Evolutionary conservation across 1,140 invertebrate genomes (phyloP).

Genomic region (Procambarus virginalis): DNA sequence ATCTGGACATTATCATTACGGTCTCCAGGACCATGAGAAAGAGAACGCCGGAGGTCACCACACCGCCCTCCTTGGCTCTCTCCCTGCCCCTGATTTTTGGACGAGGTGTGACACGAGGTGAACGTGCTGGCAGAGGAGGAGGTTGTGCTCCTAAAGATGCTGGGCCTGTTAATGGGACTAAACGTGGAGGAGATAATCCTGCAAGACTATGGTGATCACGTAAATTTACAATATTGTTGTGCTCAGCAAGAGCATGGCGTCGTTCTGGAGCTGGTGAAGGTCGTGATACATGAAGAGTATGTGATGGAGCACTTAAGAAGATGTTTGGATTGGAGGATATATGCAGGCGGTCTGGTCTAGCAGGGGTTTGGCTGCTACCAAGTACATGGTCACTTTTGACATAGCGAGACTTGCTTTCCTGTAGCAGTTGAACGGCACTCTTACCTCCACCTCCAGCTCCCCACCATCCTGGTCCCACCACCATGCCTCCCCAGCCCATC

Average conservation of each 20-base stretch:
- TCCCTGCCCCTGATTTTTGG: constrained; percentile 33
- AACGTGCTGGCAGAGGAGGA: constrained; percentile 46
- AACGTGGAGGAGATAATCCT: constrained; percentile 19
- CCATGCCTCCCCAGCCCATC: constrained; percentile 63
- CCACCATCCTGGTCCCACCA: constrained; percentile 66
- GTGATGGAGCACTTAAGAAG: constrained; percentile 60
- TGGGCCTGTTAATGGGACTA: constrained; percentile 10
- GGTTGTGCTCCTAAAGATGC: constrained; percentile 43
- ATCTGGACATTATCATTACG: constrained; percentile 83
- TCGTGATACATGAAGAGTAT: constrained; percentile 60
- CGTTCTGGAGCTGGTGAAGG: constrained; percentile 47
- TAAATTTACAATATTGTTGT: constrained; percentile 38
- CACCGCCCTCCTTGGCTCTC: constrained; percentile 33
- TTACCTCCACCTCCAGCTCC: constrained; percentile 75
- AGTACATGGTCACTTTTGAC: constrained; percentile 93
- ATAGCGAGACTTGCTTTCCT: constrained; percentile 94
- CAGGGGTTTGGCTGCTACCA: constrained; percentile 85
- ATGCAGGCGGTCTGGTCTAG: constrained; percentile 74
- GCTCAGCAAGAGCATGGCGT: constrained; percentile 45
- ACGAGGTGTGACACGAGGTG: constrained; percentile 42
- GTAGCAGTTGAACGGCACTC: constrained; percentile 93
- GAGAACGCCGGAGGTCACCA: constrained; percentile 62
- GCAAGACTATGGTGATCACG: constrained; percentile 28
- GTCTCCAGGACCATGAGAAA: constrained; percentile 69
- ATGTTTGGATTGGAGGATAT: constrained; percentile 74